Conservation (phyloP, 2,113 vertebrate species). For the Lucifuga dentata region DNA sequence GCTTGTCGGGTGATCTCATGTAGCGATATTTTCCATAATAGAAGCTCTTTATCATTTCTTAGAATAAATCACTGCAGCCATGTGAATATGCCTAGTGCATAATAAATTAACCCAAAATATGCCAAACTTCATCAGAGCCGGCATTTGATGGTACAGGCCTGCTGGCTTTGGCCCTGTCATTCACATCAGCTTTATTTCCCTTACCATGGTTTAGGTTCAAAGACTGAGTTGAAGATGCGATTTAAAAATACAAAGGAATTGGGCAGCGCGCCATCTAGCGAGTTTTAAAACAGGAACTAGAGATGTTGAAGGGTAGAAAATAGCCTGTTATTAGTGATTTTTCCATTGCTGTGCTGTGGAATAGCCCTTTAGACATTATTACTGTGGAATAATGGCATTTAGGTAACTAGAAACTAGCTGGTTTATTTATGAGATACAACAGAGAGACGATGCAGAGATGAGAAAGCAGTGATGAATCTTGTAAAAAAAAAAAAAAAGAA, state of each 20-base stretch:
- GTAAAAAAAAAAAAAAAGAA: too few species aligned
- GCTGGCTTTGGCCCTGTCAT: conserved; percentile 25
- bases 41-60: conserved; percentile 17
- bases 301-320: neutral
- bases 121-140: neutral
- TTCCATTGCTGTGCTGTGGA: conserved; percentile 31
- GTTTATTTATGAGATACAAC: conserved; percentile 5
- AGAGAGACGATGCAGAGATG: neutral
- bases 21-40: conserved; percentile 10
- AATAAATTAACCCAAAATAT: conserved; percentile 5
- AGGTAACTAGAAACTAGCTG: conserved; percentile 12
- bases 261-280: conserved; percentile 65
- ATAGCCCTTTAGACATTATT: conserved; percentile 21
- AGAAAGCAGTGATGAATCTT: too few species aligned
- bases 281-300: conserved; percentile 4
- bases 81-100: conserved; percentile 20
- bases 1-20: conserved; percentile 13
- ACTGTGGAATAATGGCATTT: conserved; percentile 25
- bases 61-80: conserved; percentile 29
- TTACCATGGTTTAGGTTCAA: conserved; percentile 45
- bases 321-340: neutral
- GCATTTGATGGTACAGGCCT: conserved; percentile 9
- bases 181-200: conserved; percentile 37
- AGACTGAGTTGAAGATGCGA: conserved; percentile 43
- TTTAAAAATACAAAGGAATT: conserved; percentile 21